A percentile compares a stretch with the other conserved stretches of the same genome.
phyloP scores from a whole-genome alignment of 2,888 invertebrate genomes.

The Hydrotaea cyrtoneurina region DNA sequence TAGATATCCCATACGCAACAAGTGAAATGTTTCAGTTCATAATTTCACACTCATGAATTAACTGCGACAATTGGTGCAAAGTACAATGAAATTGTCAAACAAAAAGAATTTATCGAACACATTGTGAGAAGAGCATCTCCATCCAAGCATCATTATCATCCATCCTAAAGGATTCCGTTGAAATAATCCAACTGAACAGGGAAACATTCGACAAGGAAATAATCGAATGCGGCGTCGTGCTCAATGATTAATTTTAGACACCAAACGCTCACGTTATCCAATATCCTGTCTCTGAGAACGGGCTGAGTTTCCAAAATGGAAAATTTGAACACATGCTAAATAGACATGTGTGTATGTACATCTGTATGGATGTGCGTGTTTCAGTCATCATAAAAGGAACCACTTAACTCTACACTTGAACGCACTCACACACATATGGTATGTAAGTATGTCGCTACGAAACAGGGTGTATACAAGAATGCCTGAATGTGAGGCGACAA shows the following conservation, averaged over 20 bases:
- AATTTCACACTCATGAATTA: no score
- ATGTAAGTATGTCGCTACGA: constrained; percentile 4
- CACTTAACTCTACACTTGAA: constrained; percentile 57
- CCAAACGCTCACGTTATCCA: constrained; percentile 39
- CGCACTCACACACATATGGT: neutral
- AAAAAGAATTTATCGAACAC: no score
- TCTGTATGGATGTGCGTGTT: neutral
- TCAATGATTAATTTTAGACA: constrained; percentile 49
- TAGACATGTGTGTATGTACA: neutral
- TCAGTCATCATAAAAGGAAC: constrained; percentile 32
- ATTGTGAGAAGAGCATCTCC: neutral
- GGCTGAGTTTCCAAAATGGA: constrained; percentile 40
- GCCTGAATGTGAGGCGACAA: neutral
- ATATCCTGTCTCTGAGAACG: neutral
- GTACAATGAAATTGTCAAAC: no score
- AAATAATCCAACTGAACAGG: constrained; percentile 36
- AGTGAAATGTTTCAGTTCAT: no score
- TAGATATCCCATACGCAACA: no score
- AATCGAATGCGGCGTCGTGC: constrained; percentile 31
- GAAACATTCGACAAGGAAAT: constrained; percentile 1
- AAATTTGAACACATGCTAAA: constrained; percentile 64
- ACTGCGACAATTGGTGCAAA: no score
- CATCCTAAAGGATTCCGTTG: constrained; percentile 36
- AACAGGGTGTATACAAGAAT: constrained; percentile 11
- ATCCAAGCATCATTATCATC: constrained; percentile 14